A percentile compares a stretch with the other conserved stretches of the same genome.
Conservation (phyloP, 2,113 vertebrate species). For the Myotis yumanensis region DNA sequence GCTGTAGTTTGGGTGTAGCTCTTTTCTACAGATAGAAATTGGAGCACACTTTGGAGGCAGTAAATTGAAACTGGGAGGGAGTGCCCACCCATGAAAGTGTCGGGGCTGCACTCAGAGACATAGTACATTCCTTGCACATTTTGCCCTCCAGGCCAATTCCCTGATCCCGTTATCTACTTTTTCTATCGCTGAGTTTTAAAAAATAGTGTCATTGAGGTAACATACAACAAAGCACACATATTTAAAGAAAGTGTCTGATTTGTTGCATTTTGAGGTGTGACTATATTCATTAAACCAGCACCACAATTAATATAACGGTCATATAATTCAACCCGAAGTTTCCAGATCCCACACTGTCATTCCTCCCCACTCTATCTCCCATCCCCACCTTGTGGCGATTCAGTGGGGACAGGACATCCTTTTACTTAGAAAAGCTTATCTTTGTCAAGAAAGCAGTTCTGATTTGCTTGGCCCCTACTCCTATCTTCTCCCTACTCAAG, state of each 20-base stretch:
- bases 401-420: background rate
- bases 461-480: background rate
- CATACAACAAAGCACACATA: background rate
- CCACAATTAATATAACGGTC: background rate
- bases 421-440: conserved; percentile 33
- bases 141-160: background rate
- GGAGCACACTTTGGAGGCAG: background rate
- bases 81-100: background rate
- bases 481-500: background rate
- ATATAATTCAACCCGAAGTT: background rate
- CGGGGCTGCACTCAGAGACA: background rate
- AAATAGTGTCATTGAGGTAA: background rate
- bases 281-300: background rate
- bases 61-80: background rate
- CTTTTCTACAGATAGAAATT: background rate
- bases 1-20: background rate
- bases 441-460: conserved; percentile 24
- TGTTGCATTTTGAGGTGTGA: background rate
- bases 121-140: background rate
- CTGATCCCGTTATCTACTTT: background rate
- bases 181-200: background rate
- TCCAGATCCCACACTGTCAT: background rate
- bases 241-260: background rate
- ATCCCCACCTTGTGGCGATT: background rate
- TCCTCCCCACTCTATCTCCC: background rate